A percentile compares a stretch with the other conserved stretches of the same genome.
These are phyloP conservation scores for Garra rufa DNA, from an alignment of 2,113 vertebrate species.

Conservation along the genomic window DNA sequence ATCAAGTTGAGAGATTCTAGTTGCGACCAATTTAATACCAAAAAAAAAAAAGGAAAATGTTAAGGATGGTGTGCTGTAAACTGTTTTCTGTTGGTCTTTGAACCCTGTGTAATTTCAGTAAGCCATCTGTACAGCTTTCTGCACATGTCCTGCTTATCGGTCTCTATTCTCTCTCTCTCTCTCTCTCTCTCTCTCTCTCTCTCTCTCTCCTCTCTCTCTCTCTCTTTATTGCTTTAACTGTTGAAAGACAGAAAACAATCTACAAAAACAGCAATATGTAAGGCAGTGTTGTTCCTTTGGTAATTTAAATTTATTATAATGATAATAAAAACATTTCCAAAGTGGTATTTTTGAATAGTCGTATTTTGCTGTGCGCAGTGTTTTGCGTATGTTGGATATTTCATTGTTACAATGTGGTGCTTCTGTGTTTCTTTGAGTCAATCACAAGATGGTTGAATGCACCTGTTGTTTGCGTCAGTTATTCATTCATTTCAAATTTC, in stretches of 20 bases:
- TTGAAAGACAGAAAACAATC: conserved; percentile 75
- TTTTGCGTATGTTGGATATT: conserved; percentile 52
- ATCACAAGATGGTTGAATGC: conserved; percentile 34
- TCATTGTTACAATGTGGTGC: conserved; percentile 42
- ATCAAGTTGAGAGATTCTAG: conserved; percentile 41
- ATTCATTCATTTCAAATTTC: conserved; percentile 5
- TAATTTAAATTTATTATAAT: conserved; percentile 77
- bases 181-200: conserved; percentile 25
- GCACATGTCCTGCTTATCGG: conserved; percentile 70
- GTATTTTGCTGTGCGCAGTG: conserved; percentile 57
- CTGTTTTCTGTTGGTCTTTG: conserved; percentile 65
- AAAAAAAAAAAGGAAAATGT: conserved; percentile 59
- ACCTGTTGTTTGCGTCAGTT: conserved; percentile 44
- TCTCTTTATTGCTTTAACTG: conserved; percentile 79
- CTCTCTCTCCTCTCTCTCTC: too few relatives aligned
- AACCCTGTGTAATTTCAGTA: conserved; percentile 72
- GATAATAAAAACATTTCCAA: conserved; percentile 62
- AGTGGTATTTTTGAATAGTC: conserved; percentile 58
- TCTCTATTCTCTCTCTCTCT: conserved; percentile 68
- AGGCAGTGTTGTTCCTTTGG: conserved; percentile 78
- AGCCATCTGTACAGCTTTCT: conserved; percentile 78
- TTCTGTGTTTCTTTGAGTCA: conserved; percentile 41
- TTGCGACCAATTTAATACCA: conserved; percentile 66
- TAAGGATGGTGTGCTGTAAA: conserved; percentile 60
- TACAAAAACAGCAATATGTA: conserved; percentile 83